Conservation (phyloP, 2,888 invertebrate genomes). For the Dryobotodes eremita region DNA sequence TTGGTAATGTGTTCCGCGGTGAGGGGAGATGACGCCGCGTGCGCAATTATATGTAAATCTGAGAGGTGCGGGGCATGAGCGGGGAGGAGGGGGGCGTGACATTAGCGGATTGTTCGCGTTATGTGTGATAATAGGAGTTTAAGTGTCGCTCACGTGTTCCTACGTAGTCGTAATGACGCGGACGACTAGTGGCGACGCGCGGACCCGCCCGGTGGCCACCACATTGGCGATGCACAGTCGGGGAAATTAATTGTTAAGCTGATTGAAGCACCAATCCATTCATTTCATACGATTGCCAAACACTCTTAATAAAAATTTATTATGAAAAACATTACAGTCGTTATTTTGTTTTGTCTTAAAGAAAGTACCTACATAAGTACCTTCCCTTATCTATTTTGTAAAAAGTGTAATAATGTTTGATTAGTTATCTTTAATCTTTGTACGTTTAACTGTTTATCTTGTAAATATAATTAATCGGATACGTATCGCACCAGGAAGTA, state of each 20-base stretch:
- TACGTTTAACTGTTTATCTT: conserved; percentile 1
- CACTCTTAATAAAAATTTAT: not conserved
- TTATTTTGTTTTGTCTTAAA: not conserved
- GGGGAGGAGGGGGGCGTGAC: conserved; percentile 49
- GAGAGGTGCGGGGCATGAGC: conserved; percentile 20
- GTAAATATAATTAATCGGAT: not conserved
- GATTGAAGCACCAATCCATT: not conserved
- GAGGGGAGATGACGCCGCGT: conserved; percentile 53
- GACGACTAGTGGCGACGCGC: conserved; percentile 40
- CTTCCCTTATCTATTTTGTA: not conserved
- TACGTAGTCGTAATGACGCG: conserved; percentile 56
- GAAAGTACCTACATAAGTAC: too few species aligned
- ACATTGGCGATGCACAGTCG: not conserved
- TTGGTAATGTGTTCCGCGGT: conserved; percentile 37
- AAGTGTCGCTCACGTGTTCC: conserved; percentile 69
- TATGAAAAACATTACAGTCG: too few species aligned
- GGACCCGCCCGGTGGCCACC: not conserved
- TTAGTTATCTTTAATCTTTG: not conserved
- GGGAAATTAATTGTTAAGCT: not conserved
- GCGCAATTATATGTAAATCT: conserved; percentile 71
- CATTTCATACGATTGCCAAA: not conserved
- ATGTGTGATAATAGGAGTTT: conserved; percentile 78
- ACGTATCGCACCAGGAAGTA: not conserved
- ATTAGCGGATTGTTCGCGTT: conserved; percentile 72
- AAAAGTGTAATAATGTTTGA: not conserved